These are phyloP conservation scores for Malurus elegans DNA, from an alignment of 2,113 vertebrate species.

Conservation along the genomic window DNA sequence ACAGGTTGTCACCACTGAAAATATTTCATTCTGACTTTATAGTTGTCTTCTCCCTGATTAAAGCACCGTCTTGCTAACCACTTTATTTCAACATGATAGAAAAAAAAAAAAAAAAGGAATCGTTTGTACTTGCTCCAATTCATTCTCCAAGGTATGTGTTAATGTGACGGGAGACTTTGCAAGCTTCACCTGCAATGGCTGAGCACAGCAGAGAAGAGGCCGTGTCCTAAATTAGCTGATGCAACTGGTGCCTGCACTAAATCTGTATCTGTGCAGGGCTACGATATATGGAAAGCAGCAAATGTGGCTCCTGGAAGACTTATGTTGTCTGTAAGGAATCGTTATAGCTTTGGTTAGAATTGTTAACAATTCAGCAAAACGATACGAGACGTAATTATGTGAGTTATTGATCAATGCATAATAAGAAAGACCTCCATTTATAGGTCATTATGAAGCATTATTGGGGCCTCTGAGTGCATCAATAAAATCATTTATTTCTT, in stretches of 20 bases:
- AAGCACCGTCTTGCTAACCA: neutral
- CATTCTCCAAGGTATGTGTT: neutral
- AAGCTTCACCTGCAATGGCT: neutral
- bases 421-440: constrained; percentile 44
- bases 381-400: constrained; percentile 28
- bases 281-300: neutral
- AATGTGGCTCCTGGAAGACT: constrained; percentile 30
- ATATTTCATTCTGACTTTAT: constrained; percentile 41
- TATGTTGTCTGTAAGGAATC: constrained; percentile 39
- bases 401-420: constrained; percentile 39
- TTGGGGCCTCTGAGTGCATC: constrained; percentile 37
- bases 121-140: neutral
- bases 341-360: constrained; percentile 48
- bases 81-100: neutral
- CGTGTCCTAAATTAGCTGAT: neutral
- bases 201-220: neutral
- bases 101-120: neutral
- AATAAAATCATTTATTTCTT: constrained; percentile 63
- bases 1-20: constrained; percentile 34
- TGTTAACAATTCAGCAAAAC: constrained; percentile 60
- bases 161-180: neutral
- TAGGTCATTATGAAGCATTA: constrained; percentile 46
- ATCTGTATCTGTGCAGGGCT: constrained; percentile 4
- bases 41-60: neutral
- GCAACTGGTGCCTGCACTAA: neutral